A percentile compares a stretch with the other conserved stretches of the same genome.
Evolutionary conservation across 2,888 invertebrate genomes (phyloP).

Genomic region (Phlogophora meticulosa): DNA sequence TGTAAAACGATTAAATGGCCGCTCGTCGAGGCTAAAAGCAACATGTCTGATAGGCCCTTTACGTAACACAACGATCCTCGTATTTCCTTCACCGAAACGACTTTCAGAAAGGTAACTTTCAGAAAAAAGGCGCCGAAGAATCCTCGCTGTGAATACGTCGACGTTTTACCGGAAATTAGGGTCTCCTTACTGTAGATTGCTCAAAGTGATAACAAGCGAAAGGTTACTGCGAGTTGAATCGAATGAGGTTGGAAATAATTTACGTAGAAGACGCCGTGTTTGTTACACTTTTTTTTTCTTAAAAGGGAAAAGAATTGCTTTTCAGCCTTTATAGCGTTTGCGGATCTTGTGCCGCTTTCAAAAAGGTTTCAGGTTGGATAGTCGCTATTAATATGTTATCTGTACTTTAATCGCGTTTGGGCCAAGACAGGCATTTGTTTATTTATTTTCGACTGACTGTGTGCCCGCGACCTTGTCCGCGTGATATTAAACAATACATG

Average conservation of each 20-base stretch:
- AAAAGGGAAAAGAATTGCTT: conserved; percentile 55
- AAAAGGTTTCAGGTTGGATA: conserved; percentile 33
- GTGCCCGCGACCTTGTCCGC: no score
- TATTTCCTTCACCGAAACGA: conserved; percentile 56
- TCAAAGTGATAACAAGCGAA: conserved; percentile 76
- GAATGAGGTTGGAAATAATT: conserved; percentile 71
- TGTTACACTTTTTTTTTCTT: conserved; percentile 53
- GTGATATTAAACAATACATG: no score
- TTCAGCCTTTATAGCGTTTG: conserved; percentile 45
- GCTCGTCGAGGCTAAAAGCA: conserved; percentile 12
- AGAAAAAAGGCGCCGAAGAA: conserved; percentile 51
- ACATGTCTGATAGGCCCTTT: conserved; percentile 14
- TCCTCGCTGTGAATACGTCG: conserved; percentile 53
- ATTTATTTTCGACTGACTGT: no score
- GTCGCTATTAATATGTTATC: conserved; percentile 48
- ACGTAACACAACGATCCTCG: conserved; percentile 30
- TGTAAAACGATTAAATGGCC: background rate
- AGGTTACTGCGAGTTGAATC: conserved; percentile 70
- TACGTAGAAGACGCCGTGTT: conserved; percentile 65
- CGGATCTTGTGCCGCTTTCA: conserved; percentile 49
- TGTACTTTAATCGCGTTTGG: conserved; percentile 41
- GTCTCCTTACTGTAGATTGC: conserved; percentile 66
- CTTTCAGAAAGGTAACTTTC: conserved; percentile 56
- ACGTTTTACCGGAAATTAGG: conserved; percentile 68
- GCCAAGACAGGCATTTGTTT: conserved; percentile 18